Evolutionary conservation across 2,113 vertebrate species (phyloP).

Genomic region (Copsychus sechellarum): DNA sequence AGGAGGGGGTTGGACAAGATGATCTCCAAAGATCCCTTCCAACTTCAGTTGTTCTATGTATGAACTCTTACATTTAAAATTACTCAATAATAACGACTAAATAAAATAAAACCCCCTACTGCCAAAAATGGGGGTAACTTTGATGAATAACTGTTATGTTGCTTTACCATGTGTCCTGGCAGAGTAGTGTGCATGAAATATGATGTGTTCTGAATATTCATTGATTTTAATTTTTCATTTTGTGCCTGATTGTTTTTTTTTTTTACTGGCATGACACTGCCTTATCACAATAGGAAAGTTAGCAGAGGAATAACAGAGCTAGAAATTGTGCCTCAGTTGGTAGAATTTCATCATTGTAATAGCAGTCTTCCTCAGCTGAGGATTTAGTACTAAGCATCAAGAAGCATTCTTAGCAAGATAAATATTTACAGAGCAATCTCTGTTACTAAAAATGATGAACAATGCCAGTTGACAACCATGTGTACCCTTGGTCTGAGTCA

Average conservation of each 20-base stretch:
- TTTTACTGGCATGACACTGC: not conserved
- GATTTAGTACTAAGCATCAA: not conserved
- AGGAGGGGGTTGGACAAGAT: not conserved
- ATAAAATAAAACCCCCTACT: not conserved
- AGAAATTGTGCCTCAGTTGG: not conserved
- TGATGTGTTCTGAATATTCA: not conserved
- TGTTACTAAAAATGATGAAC: not conserved
- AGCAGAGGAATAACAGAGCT: not conserved
- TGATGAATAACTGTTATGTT: not conserved
- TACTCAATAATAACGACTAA: not conserved
- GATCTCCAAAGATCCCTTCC: not conserved
- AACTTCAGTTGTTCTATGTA: not conserved
- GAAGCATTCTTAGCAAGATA: not conserved
- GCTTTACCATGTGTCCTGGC: not conserved
- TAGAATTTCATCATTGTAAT: not conserved
- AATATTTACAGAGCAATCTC: constrained; percentile 8
- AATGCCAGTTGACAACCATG: not conserved
- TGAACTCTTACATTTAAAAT: not conserved
- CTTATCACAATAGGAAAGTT: not conserved
- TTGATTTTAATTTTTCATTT: not conserved
- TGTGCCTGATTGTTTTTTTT: not conserved
- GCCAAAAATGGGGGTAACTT: not conserved
- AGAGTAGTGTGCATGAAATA: not conserved
- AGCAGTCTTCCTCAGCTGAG: not conserved
- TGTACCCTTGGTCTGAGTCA: not conserved